Conservation (phyloP, 2,888 invertebrate species). For the Lasioglossum marginatum region DNA sequence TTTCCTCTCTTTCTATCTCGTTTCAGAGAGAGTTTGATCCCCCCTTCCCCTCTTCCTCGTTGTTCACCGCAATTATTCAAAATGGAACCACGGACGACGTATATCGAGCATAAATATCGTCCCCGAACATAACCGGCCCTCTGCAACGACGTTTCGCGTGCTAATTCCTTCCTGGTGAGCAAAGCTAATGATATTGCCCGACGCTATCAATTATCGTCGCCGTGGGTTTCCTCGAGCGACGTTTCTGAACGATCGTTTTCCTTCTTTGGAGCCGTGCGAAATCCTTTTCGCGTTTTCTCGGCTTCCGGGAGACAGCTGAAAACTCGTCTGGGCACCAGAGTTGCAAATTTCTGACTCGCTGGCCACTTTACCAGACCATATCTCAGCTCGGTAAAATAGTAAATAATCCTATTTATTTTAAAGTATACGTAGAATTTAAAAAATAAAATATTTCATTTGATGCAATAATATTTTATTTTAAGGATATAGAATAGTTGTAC, state of each 20-base stretch:
- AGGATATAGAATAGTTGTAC: too few species aligned
- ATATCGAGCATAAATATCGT: conserved; percentile 29
- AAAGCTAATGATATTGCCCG: conserved; percentile 44
- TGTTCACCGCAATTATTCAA: conserved; percentile 33
- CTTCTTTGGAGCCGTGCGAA: background rate
- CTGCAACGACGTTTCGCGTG: conserved; percentile 22
- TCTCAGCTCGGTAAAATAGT: too few species aligned
- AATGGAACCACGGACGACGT: conserved; percentile 5
- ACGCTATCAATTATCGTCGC: conserved; percentile 42
- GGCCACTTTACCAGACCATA: background rate
- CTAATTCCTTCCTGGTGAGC: conserved; percentile 52
- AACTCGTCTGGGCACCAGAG: background rate
- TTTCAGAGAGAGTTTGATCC: background rate
- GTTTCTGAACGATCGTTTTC: background rate
- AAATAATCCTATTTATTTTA: too few species aligned
- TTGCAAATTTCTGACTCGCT: background rate
- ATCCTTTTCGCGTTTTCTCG: background rate
- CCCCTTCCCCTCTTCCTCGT: background rate
- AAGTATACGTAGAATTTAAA: too few species aligned
- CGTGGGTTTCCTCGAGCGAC: conserved; percentile 8
- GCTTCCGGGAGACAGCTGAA: background rate
- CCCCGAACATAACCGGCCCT: background rate
- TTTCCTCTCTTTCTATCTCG: background rate
- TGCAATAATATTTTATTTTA: too few species aligned
- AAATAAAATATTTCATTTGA: too few species aligned